A percentile compares a stretch with the other conserved stretches of the same genome.
phyloP scores from a whole-genome alignment of 1,140 invertebrate species.

The Neoseiulus cucumeris region DNA sequence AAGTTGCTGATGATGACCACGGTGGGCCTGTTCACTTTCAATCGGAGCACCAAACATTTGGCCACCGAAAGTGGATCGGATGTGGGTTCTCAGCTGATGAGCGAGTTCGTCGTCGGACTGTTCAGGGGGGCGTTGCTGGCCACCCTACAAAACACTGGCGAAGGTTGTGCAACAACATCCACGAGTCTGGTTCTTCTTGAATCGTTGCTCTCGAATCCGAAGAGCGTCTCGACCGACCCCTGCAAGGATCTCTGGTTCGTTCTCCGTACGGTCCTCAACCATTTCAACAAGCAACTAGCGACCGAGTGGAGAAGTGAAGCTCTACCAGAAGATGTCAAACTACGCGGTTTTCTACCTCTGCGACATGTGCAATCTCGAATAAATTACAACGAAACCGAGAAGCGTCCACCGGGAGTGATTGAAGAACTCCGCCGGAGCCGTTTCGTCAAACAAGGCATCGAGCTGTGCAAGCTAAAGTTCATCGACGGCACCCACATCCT shows the following conservation, averaged over 20 bases:
- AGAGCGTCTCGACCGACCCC: slow-evolving; percentile 10
- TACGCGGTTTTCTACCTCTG: slow-evolving; percentile 54
- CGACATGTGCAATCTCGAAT: slow-evolving; percentile 33
- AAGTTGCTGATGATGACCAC: not conserved
- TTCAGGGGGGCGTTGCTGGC: not conserved
- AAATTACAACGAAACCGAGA: not conserved
- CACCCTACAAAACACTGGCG: not conserved
- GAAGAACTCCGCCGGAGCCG: not conserved
- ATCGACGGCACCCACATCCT: not conserved
- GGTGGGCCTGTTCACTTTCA: slow-evolving; percentile 4
- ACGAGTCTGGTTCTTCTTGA: slow-evolving; percentile 29
- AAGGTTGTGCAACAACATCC: slow-evolving; percentile 42
- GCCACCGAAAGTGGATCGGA: not conserved
- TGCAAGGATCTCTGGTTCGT: slow-evolving; percentile 10
- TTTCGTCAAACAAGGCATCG: slow-evolving; percentile 4
- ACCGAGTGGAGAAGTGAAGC: slow-evolving; percentile 40
- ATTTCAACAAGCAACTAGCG: slow-evolving; percentile 19
- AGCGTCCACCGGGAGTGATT: not conserved
- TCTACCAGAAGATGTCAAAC: slow-evolving; percentile 52
- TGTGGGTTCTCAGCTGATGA: not conserved
- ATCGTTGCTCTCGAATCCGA: slow-evolving; percentile 18
- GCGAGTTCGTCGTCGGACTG: not conserved
- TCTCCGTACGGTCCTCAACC: slow-evolving; percentile 1
- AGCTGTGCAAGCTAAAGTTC: not conserved
- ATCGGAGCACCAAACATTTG: not conserved